Evolutionary conservation across 2,113 vertebrate genomes (phyloP), one percentile per base, ranked within the genome.

Genomic region (Oxyura jamaicensis): DNA sequence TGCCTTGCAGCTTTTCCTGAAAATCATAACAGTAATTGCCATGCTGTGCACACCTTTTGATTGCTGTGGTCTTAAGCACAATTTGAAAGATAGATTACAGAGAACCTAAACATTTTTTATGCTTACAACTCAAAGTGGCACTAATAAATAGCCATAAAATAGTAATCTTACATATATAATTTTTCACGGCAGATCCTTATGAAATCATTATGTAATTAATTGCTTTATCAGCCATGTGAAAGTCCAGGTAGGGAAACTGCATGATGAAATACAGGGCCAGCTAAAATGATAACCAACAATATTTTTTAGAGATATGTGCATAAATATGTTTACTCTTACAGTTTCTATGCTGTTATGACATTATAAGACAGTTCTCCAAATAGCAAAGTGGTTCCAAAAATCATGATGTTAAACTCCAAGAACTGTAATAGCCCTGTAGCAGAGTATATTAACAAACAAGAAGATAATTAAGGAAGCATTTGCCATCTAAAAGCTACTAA

Each of bases 81-180:
- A 89, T 80, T 79, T 87, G 48, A 83, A 84, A 95, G 89, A 97
- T 41, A 78, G 84, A 96, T 95, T 95, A 60, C 46, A 60, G 58
- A 87, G 13, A 79, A 7, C 41, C 81, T 73, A 76, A 89, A 53
- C 62, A 90, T 83, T 92, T 96, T 89, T 94, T 73, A 94, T 82
- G 53, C 77, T 91, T 94, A 83, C 36, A 79, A 72, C 71, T 93
- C 41, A 39, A 96, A 95, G 69, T 85, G 74, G n/a, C 4, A 1
- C 12, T 83, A 95, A 91, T 89, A 96, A 95, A 92, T 92, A 85
- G 87, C 66, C 35, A 29, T 79, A 66, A 92, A 93, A 92, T 58
- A 87, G 44, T 65, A 82, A 73, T 62, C 78, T 87, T 1, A 0
- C 74, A 91, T 85, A 66, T 85, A 15, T 87, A 95, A 87, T 91